Conservation (phyloP, 2,888 invertebrate species). For the Eristalis pertinax region DNA sequence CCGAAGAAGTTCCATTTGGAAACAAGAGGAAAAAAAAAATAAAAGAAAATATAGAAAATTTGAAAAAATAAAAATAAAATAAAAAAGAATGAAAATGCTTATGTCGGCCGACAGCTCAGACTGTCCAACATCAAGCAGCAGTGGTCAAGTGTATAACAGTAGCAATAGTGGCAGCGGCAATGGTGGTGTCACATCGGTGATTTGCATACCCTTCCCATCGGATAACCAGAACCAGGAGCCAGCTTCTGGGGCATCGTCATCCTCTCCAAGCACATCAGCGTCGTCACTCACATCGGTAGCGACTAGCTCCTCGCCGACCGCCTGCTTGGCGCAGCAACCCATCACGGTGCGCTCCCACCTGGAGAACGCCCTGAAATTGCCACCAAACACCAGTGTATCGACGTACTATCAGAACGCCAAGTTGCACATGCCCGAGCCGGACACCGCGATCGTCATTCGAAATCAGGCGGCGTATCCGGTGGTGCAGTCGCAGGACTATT, state of each 20-base stretch:
- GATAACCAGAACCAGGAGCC: conserved; percentile 56
- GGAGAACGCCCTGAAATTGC: conserved; percentile 79
- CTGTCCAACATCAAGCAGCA: conserved; percentile 78
- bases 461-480: conserved; percentile 57
- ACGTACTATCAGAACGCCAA: conserved; percentile 80
- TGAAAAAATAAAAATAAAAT: conserved; percentile 14
- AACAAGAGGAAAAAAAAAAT: conserved; percentile 31
- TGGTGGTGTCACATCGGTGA: conserved; percentile 77
- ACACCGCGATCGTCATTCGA: conserved; percentile 59
- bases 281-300: conserved; percentile 73
- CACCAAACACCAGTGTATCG: conserved; percentile 80
- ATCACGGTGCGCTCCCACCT: conserved; percentile 77
- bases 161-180: conserved; percentile 57
- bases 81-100: conserved; percentile 78
- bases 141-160: conserved; percentile 71
- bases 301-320: conserved; percentile 65
- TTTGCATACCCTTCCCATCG: conserved; percentile 76
- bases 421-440: conserved; percentile 69
- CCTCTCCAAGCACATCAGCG: conserved; percentile 41
- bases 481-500: conserved; percentile 64
- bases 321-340: conserved; percentile 68
- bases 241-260: conserved; percentile 42
- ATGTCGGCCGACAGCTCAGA: conserved; percentile 82
- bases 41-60: conserved; percentile 75
- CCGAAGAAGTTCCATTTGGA: conserved; percentile 15